These are phyloP conservation scores for Scolopax mira DNA, from an alignment of 2,113 vertebrate species.

Conservation along the genomic window DNA sequence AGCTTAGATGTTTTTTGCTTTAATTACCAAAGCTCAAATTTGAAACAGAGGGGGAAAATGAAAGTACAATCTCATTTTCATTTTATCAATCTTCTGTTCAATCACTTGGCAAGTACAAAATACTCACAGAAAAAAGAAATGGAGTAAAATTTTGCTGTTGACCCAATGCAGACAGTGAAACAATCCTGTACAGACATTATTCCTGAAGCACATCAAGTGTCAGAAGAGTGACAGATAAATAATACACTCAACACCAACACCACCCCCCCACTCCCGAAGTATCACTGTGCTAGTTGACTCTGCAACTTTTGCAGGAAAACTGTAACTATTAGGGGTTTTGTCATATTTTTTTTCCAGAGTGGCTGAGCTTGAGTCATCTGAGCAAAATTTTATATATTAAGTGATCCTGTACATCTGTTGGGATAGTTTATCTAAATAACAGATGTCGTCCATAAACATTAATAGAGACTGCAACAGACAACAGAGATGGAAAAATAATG, in stretches of 20 bases:
- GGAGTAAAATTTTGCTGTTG: background rate
- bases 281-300: background rate
- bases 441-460: background rate
- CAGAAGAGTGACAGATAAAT: background rate
- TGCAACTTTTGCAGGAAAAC: background rate
- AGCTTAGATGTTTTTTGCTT: background rate
- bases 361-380: background rate
- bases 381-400: background rate
- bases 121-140: background rate
- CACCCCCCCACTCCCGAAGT: background rate
- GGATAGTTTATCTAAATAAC: background rate
- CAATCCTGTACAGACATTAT: background rate
- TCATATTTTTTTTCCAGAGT: background rate
- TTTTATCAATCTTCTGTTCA: background rate
- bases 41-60: background rate
- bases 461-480: background rate
- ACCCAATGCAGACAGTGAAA: background rate
- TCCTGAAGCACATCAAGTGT: background rate
- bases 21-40: background rate
- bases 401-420: background rate
- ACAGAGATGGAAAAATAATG: background rate
- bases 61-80: background rate
- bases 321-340: rapidly evolving
- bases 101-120: background rate
- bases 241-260: background rate